phyloP scores from a whole-genome alignment of 2,113 vertebrate genomes.

The Tupaia tana region DNA sequence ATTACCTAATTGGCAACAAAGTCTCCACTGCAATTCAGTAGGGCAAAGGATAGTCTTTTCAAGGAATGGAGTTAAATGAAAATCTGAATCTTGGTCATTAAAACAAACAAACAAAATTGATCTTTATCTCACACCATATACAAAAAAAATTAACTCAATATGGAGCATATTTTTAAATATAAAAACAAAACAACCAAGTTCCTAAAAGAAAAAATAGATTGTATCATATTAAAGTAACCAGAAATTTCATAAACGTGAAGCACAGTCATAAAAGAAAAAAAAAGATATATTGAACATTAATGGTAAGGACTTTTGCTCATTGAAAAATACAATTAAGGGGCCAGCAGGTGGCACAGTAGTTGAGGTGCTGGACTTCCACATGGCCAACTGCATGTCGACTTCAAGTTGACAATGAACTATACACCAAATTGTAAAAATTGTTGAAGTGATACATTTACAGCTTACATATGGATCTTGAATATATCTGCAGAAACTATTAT shows the following conservation, averaged over 20 bases:
- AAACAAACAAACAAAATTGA: neutral
- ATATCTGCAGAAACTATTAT: too few species aligned
- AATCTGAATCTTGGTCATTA: neutral
- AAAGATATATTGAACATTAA: neutral
- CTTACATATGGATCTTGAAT: too few species aligned
- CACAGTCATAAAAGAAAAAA: neutral
- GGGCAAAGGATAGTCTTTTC: neutral
- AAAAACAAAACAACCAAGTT: slow-evolving; percentile 1
- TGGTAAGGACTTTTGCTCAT: neutral
- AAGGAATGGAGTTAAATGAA: neutral
- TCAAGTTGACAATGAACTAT: too few species aligned
- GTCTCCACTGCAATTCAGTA: neutral
- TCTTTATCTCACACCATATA: neutral
- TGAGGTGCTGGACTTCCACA: too few species aligned
- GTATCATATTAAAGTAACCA: neutral
- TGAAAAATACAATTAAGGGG: neutral
- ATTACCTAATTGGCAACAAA: neutral
- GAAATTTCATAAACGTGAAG: slow-evolving; percentile 19
- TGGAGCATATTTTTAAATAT: neutral
- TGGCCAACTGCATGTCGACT: too few species aligned
- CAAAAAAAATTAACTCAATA: neutral
- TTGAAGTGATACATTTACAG: too few species aligned
- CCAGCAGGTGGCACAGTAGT: too few species aligned
- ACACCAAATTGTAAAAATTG: too few species aligned
- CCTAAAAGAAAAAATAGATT: slow-evolving; percentile 18